Percentiles rank a stretch among this genome's conserved stretches.
Conservation (phyloP, 2,797 vertebrate genomes). For the Coregonus sp. region DNA sequence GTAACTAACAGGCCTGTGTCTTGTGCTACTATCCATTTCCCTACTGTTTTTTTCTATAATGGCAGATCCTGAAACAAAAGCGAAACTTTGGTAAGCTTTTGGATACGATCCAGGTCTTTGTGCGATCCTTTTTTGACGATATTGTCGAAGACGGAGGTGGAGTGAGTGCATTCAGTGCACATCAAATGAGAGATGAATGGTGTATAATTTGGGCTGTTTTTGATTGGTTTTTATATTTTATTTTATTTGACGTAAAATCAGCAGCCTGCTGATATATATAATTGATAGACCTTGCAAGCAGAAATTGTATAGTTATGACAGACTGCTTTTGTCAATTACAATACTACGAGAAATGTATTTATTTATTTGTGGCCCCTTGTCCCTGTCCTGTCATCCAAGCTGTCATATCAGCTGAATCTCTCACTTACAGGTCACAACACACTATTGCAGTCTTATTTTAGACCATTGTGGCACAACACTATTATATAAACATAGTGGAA, state of each 20-base stretch:
- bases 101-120: too few species aligned
- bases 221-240: background rate
- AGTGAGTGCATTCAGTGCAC: too few species aligned
- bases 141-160: too few species aligned
- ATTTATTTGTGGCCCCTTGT: background rate
- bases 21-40: background rate
- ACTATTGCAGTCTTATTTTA: background rate
- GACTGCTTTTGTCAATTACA: background rate
- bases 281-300: background rate
- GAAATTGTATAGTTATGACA: background rate
- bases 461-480: background rate
- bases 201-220: too few species aligned
- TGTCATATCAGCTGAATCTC: too few species aligned
- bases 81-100: background rate
- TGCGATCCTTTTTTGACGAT: too few species aligned
- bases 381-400: too few species aligned
- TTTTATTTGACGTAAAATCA: background rate
- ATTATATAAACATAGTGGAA: background rate
- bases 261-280: background rate
- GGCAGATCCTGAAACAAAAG: conserved; percentile 11
- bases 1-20: background rate
- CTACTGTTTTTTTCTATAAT: too few species aligned
- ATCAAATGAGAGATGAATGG: too few species aligned
- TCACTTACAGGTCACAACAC: background rate
- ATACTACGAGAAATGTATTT: background rate